Evolutionary conservation across 2,888 invertebrate genomes (phyloP).

Genomic region (Drosophila rubida): DNA sequence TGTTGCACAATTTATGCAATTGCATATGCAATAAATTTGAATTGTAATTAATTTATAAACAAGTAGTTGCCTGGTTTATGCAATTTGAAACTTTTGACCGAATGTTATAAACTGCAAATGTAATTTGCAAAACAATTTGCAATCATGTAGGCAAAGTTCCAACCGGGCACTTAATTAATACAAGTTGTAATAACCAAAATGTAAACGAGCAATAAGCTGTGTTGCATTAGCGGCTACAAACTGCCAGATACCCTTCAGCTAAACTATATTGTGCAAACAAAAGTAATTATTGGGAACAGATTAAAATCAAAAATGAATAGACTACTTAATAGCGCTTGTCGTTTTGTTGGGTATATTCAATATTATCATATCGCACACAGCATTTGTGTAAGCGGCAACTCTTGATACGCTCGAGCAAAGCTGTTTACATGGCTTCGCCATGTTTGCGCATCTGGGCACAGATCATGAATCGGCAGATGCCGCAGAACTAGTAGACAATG

Average conservation of each 20-base stretch:
- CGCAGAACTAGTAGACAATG: background rate
- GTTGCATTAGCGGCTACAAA: background rate
- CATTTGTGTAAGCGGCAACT: background rate
- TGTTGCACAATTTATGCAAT: background rate
- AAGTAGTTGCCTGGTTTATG: background rate
- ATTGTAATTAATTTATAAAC: constrained; percentile 28
- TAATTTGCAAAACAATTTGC: constrained; percentile 16
- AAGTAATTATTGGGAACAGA: no score
- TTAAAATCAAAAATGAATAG: no score
- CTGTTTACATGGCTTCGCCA: background rate
- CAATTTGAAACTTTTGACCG: constrained; percentile 27
- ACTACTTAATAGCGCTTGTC: no score
- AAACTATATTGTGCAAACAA: background rate
- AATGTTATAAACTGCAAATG: constrained; percentile 10
- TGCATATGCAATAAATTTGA: constrained; percentile 2
- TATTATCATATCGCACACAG: background rate
- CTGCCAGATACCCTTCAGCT: background rate
- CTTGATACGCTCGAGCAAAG: background rate
- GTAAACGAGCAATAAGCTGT: background rate
- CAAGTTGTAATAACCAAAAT: constrained; percentile 10
- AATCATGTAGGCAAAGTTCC: constrained; percentile 16
- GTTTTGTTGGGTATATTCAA: background rate
- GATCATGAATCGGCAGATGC: background rate
- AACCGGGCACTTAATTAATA: constrained; percentile 17
- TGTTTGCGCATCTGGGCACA: background rate